A percentile compares a stretch with the other conserved stretches of the same genome.
Conservation (phyloP, 2,113 vertebrate species). For the Ptyas mucosa region DNA sequence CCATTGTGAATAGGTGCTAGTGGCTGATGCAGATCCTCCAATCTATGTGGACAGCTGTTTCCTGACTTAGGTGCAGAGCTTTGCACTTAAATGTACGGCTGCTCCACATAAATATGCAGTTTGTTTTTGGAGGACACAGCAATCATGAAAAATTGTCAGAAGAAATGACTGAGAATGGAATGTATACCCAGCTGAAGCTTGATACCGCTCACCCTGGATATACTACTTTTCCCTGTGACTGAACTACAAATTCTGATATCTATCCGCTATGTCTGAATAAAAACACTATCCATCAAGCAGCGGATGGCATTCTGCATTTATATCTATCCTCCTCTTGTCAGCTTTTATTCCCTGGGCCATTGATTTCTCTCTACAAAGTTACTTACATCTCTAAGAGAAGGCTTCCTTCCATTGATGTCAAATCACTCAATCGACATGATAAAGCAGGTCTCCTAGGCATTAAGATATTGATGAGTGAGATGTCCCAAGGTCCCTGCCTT, state of each 20-base stretch:
- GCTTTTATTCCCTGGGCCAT: background rate
- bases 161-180: background rate
- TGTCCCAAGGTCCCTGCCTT: background rate
- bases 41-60: background rate
- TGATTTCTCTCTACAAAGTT: background rate
- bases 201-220: background rate
- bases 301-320: background rate
- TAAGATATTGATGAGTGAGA: background rate
- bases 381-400: background rate
- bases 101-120: background rate
- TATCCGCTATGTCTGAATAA: background rate
- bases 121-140: background rate
- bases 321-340: slow-evolving; percentile 10
- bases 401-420: background rate
- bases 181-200: background rate
- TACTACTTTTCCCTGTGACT: slow-evolving; percentile 11
- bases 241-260: slow-evolving; percentile 17
- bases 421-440: background rate
- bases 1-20: background rate
- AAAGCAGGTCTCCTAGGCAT: background rate
- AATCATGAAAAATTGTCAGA: background rate
- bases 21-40: background rate
- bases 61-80: background rate
- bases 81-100: background rate
- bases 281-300: background rate